Conservation (phyloP, 2,888 invertebrate species). For the Tachina grossa region DNA sequence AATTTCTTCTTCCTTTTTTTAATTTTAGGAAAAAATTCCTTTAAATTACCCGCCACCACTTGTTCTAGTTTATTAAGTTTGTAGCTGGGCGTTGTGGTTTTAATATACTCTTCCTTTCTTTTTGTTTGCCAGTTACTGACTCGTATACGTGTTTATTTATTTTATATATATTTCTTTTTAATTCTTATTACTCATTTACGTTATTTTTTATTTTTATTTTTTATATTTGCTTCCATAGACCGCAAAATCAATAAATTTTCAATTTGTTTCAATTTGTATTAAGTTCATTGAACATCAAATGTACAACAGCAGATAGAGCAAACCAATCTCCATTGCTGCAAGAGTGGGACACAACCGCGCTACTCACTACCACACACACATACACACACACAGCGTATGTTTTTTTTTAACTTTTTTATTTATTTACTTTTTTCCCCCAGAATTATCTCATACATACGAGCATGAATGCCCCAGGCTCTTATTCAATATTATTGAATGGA, state of each 20-base stretch:
- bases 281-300: constrained; percentile 70
- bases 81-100: constrained; percentile 35
- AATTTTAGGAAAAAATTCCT: background rate
- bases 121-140: constrained; percentile 41
- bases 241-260: constrained; percentile 72
- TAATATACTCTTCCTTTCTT: constrained; percentile 16
- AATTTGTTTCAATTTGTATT: constrained; percentile 71
- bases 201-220: background rate
- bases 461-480: constrained; percentile 63
- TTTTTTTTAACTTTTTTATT: constrained; percentile 21
- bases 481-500: constrained; percentile 68
- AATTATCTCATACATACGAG: constrained; percentile 49
- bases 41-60: background rate
- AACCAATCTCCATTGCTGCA: constrained; percentile 35
- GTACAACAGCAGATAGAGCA: constrained; percentile 54
- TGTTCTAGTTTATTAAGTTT: constrained; percentile 14
- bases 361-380: background rate
- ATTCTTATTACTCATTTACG: constrained; percentile 57
- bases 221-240: constrained; percentile 48
- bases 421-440: constrained; percentile 10
- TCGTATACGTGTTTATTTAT: constrained; percentile 39
- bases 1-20: too few relatives aligned
- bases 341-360: background rate
- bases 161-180: constrained; percentile 37
- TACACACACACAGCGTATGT: background rate